Evolutionary conservation across 1,140 invertebrate genomes (phyloP), one percentile per base, ranked within the genome.

Genomic region (Trypoxylus dichotomus): DNA sequence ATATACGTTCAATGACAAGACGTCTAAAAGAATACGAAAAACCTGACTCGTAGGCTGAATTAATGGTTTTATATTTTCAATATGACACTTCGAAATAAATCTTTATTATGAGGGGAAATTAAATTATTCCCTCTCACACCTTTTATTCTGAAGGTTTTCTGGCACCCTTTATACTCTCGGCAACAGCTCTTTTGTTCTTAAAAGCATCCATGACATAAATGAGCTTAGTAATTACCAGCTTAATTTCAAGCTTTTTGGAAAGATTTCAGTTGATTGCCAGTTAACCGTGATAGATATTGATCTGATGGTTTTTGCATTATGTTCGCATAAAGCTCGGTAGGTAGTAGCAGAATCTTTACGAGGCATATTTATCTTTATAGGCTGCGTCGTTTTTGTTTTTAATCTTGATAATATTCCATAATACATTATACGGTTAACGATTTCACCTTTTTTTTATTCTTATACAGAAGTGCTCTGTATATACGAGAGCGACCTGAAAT

Each of bases 21-120:
- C n/a, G 5, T 37, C 32, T 37, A 37, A 37, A 37, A 8, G 32
- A n/a, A 60, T 10, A 13, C 63, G 10, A 24, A 6, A 27, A 24
- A 71, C 8, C 63, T 8, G 25, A 32, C 29, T 71, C 63, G 24
- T 71, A 15, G 13, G 47, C 15, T 54, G 29, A 71, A 71, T 71
- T 71, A 71, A 71, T 71, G 63, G 63, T 32, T 71, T 71, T 32
- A 27, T 32, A 71, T 71, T 71, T 71, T 71, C 29, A 71, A 32
- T 27, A 32, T 32, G 63, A 27, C 63, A 24, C 63, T 27, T 25
- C 29, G 25, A 54, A 32, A 71, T 71, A 27, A 71, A 71, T 71
- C 63, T 71, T 71, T 71, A 71, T 71, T 71, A 71, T 71, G 24
- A 15, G n/a, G 63, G 24, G 24, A n/a, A 29, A 54, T 54, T 54